Evolutionary conservation across 2,888 invertebrate species (phyloP), one percentile per base, ranked within the genome.

Genomic region (Spodoptera littoralis): DNA sequence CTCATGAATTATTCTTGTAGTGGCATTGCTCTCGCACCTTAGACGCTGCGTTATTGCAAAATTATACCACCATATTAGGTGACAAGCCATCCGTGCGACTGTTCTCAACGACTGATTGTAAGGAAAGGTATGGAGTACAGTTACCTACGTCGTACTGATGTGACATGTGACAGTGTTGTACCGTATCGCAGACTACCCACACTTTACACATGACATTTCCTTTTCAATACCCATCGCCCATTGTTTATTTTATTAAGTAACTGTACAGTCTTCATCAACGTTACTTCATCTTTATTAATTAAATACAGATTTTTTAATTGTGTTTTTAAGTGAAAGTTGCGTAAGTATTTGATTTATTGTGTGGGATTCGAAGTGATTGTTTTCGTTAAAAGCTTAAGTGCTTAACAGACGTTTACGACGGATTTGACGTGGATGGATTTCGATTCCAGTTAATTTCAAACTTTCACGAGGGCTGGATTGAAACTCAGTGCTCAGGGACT

Each of bases 1-100:
- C 77, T 84, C 79, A 87, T 90, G 85, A 84, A 90, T 90, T 81
- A 89, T 90, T 88, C 87, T 83, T 61, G 50, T 66, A 63, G 65
- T 51, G 60, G 56, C 61, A 73, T 77, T 73, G 77, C 73, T 79
- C 76, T 79, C 81, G 80, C 84, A 80, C 84, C 81, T 82, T 67
- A 55, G 74, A 70, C 55, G 76, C 50, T 69, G 75, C 74, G 80
- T 84, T 84, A 80, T 79, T 85, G 84, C 80, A 65, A 73, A 81
- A 83, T 84, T 83, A 84, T 81, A 70, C 70, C 59, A 55, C 81
- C 76, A 62, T 82, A 78, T 73, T 76, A 66, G 78, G 82, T 59
- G 61, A 57, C 70, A 67, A 73, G 47, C 53, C 56, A 48, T 72
- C 76, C 63, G 71, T 77, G 65, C 60, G 63, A 71, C 65, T 66